Evolutionary conservation across 2,888 invertebrate species (phyloP).

Genomic region (Scaptomyza cyrtandrae): DNA sequence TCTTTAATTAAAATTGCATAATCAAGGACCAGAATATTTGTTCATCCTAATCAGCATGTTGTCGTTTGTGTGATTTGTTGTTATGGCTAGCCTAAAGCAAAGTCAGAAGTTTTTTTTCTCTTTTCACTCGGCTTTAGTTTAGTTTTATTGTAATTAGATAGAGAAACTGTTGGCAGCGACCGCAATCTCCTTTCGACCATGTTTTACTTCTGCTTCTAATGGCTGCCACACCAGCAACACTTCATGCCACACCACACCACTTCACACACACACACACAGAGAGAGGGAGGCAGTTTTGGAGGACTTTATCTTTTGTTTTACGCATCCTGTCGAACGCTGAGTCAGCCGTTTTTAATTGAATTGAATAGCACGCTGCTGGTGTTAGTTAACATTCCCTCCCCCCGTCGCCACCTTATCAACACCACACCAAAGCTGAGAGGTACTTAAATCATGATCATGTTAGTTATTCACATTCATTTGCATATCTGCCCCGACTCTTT

Average conservation of each 20-base stretch:
- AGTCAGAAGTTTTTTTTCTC: slow-evolving; percentile 8
- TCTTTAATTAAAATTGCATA: slow-evolving; percentile 74
- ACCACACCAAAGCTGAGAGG: slow-evolving; percentile 14
- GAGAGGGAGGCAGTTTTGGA: slow-evolving; percentile 7
- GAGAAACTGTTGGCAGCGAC: slow-evolving; percentile 36
- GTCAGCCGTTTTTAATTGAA: slow-evolving; percentile 81
- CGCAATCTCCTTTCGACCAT: slow-evolving; percentile 21
- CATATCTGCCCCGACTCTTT: slow-evolving; percentile 40
- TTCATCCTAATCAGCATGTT: slow-evolving; percentile 69
- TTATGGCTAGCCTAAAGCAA: slow-evolving; percentile 31
- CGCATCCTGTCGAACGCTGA: slow-evolving; percentile 55
- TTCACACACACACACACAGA: neutral
- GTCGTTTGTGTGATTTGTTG: slow-evolving; percentile 70
- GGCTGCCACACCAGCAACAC: slow-evolving; percentile 63
- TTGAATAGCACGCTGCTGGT: slow-evolving; percentile 56
- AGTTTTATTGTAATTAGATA: slow-evolving; percentile 71
- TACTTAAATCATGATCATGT: slow-evolving; percentile 51
- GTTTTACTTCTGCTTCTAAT: slow-evolving; percentile 44
- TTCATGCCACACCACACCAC: slow-evolving; percentile 13
- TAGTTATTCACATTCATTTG: slow-evolving; percentile 69
- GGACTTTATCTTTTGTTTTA: slow-evolving; percentile 42
- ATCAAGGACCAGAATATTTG: slow-evolving; percentile 55
- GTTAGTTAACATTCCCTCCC: slow-evolving; percentile 12
- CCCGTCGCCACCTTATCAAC: neutral
- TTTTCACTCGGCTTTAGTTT: slow-evolving; percentile 1